These are phyloP conservation scores for Babyrousa celebensis DNA, from an alignment of 2,797 vertebrate species.

Conservation along the genomic window DNA sequence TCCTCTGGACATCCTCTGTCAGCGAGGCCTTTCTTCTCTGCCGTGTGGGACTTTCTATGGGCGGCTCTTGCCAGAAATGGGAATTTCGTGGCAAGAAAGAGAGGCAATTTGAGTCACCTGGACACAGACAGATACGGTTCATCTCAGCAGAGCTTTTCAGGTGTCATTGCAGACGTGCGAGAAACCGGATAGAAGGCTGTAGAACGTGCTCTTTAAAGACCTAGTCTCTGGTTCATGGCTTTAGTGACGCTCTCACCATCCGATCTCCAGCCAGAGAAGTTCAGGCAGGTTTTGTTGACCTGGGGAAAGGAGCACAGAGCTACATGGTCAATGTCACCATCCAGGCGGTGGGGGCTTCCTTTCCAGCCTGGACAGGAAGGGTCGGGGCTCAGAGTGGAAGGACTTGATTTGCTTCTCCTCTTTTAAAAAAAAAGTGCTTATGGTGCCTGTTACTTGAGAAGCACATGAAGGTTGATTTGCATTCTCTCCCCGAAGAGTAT, in stretches of 20 bases:
- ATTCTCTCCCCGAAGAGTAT: not conserved
- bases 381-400: not conserved
- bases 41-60: not conserved
- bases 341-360: not conserved
- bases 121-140: conserved; percentile 63
- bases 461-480: not conserved
- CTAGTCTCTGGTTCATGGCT: not conserved
- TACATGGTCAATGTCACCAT: not conserved
- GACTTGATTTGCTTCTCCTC: conserved; percentile 75
- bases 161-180: conserved; percentile 75
- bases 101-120: conserved; percentile 67
- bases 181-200: conserved; percentile 70
- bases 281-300: not conserved
- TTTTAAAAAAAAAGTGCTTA: conserved; percentile 37
- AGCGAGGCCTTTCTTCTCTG: conserved; percentile 42
- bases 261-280: not conserved
- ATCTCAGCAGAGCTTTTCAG: conserved; percentile 75
- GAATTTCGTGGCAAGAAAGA: conserved; percentile 71
- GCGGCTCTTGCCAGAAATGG: conserved; percentile 66
- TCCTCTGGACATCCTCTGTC: conserved; percentile 69
- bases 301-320: not conserved
- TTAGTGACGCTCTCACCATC: conserved; percentile 45
- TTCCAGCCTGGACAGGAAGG: not conserved
- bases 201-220: conserved; percentile 60
- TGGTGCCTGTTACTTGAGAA: conserved; percentile 56